Evolutionary conservation across 2,888 invertebrate species (phyloP), one percentile per base, ranked within the genome.

Genomic region (Taphrorychus bicolor): DNA sequence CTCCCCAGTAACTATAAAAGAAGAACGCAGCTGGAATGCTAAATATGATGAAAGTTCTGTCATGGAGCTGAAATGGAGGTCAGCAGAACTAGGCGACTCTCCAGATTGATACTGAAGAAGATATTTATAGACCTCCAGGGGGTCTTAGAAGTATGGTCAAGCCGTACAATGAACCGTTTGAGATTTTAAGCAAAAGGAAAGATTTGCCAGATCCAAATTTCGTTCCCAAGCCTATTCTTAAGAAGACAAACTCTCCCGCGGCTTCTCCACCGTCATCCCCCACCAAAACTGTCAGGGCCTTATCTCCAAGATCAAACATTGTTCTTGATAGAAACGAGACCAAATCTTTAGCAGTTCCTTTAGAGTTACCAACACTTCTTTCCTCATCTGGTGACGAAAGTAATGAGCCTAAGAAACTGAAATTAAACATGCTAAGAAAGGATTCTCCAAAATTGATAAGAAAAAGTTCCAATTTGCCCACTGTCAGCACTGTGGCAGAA

Each of bases 151-250:
- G 87, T 83, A 69, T 82, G 0, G 81, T 80, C 0, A 42, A 65
- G 70, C 79, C 77, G 16, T 84, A 84, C 42, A 85, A 86, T 59
- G 83, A 86, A 76, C 86, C 87, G 0, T 88, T 87, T 70, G 85
- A 85, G 66, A 86, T 89, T 71, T 80, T 87, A 1, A 84, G 86
- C 0, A 88, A 88, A 73, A 87, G 87, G 0, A 81, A 85, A 66
- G 87, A 89, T n/a, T 81, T 89, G 49, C 88, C 89, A 0, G 88
- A 89, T 79, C 89, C 91, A 0, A 89, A 88, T 79, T 88, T 90
- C 76, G 82, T 90, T 24, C 93, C 93, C 0, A 93, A 93, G 78
- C 93, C 93, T 0, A 93, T 93, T 73, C 78, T 93, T 11, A 93
- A 93, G 77, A 81, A 78, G 70, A 75, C 72, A 24, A 77, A 78